These are phyloP conservation scores for Callopanchax toddi DNA, from an alignment of 2,113 vertebrate genomes.

Conservation along the genomic window DNA sequence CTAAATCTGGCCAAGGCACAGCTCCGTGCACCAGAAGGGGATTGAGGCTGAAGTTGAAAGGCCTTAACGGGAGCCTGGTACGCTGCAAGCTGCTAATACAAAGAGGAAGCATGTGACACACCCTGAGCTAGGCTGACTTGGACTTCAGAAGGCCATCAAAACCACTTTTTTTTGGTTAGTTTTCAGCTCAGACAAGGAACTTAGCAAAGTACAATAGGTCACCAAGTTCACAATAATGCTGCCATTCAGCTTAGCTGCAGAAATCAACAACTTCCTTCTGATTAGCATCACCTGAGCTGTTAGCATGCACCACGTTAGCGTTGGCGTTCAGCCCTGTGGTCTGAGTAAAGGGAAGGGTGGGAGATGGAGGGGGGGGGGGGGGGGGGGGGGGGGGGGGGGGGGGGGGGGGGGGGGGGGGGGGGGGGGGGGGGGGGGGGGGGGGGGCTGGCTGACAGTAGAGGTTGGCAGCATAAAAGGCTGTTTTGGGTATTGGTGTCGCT, in stretches of 20 bases:
- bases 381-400: background rate
- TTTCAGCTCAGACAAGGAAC: conserved; percentile 74
- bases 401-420: background rate
- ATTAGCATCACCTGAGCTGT: conserved; percentile 36
- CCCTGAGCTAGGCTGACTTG: conserved; percentile 62
- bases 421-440: background rate
- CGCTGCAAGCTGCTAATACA: conserved; percentile 71
- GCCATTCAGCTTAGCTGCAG: conserved; percentile 10
- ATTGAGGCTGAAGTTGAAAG: conserved; percentile 76
- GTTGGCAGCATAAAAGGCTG: conserved; percentile 52
- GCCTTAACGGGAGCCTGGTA: conserved; percentile 74
- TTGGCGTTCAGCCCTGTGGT: conserved; percentile 19
- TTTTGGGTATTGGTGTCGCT: conserved; percentile 67
- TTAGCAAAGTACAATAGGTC: conserved; percentile 74
- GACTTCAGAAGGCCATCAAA: conserved; percentile 52
- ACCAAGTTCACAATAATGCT: conserved; percentile 49
- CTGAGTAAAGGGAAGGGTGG: background rate
- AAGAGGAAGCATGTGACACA: conserved; percentile 82
- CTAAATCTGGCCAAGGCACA: conserved; percentile 29
- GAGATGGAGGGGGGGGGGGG: background rate
- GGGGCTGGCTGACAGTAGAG: conserved; percentile 21
- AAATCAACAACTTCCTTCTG: conserved; percentile 21
- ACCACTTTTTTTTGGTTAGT: conserved; percentile 21
- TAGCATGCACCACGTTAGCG: conserved; percentile 32
- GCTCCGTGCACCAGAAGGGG: conserved; percentile 41